Percentiles rank a stretch among this genome's conserved stretches.
phyloP scores from a whole-genome alignment of 2,888 invertebrate genomes.

The Brachyptera risi region DNA sequence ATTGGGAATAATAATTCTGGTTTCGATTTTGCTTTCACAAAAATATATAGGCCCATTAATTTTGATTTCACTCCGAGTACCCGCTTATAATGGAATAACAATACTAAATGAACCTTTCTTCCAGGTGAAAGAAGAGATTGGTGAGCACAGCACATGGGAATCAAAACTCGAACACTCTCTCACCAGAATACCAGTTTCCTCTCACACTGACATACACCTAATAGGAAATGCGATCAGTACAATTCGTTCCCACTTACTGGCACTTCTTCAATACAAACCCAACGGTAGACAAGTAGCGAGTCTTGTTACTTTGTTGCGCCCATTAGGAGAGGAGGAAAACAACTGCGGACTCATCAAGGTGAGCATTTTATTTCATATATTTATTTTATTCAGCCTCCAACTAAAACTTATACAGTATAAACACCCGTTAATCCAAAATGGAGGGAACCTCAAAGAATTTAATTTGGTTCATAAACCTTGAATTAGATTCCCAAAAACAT shows the following conservation, averaged over 20 bases:
- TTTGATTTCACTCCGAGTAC: too few relatives aligned
- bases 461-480: too few relatives aligned
- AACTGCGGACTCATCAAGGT: constrained; percentile 22
- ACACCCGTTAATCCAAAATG: neutral
- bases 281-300: neutral
- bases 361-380: neutral
- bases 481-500: too few relatives aligned
- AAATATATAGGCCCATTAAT: too few relatives aligned
- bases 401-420: neutral
- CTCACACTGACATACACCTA: neutral
- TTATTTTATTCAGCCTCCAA: neutral
- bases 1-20: too few relatives aligned
- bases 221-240: neutral
- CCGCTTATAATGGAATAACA: too few relatives aligned
- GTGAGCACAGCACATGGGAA: constrained; percentile 10
- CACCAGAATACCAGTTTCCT: neutral
- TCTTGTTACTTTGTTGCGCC: constrained; percentile 8
- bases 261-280: constrained; percentile 13
- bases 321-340: constrained; percentile 6
- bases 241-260: neutral
- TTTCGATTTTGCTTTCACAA: too few relatives aligned
- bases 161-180: constrained; percentile 3
- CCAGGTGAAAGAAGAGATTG: too few relatives aligned
- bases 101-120: too few relatives aligned
- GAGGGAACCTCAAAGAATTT: too few relatives aligned